Conservation (phyloP, 2,888 invertebrate genomes). For the Polyploca ridens region DNA sequence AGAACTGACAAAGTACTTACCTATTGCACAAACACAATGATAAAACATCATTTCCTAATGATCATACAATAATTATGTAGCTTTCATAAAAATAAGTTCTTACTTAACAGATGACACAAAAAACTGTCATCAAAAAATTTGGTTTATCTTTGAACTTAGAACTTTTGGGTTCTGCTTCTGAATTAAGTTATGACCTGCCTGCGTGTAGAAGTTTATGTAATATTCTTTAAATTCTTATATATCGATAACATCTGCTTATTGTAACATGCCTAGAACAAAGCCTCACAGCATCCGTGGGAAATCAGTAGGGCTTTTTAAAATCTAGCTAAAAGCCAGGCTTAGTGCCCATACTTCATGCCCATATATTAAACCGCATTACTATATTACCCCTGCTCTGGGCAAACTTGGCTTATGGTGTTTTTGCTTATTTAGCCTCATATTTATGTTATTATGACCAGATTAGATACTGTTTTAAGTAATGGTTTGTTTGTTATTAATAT, state of each 20-base stretch:
- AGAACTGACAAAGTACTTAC: neutral
- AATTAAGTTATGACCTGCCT: no score
- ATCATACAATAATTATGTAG: no score
- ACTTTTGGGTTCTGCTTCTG: no score
- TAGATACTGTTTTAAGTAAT: neutral
- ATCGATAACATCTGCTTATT: slow-evolving; percentile 54
- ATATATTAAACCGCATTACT: slow-evolving; percentile 63
- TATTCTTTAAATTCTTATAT: slow-evolving; percentile 11
- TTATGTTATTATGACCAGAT: slow-evolving; percentile 2
- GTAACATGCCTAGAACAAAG: slow-evolving; percentile 64
- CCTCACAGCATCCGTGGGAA: slow-evolving; percentile 70
- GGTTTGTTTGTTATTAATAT: neutral
- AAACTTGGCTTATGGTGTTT: slow-evolving; percentile 41
- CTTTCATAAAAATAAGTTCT: no score
- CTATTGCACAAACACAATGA: neutral
- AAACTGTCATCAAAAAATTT: no score
- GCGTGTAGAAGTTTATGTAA: neutral
- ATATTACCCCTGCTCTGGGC: slow-evolving; percentile 44
- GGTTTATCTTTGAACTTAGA: no score
- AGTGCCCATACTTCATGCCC: slow-evolving; percentile 33
- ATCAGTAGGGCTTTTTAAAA: slow-evolving; percentile 71
- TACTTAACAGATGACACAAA: no score
- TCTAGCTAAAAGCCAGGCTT: slow-evolving; percentile 53
- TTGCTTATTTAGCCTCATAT: slow-evolving; percentile 35
- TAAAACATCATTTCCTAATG: no score